These are phyloP conservation scores for Matsumurasca onukii DNA, from an alignment of 1,140 invertebrate genomes.

Conservation along the genomic window DNA sequence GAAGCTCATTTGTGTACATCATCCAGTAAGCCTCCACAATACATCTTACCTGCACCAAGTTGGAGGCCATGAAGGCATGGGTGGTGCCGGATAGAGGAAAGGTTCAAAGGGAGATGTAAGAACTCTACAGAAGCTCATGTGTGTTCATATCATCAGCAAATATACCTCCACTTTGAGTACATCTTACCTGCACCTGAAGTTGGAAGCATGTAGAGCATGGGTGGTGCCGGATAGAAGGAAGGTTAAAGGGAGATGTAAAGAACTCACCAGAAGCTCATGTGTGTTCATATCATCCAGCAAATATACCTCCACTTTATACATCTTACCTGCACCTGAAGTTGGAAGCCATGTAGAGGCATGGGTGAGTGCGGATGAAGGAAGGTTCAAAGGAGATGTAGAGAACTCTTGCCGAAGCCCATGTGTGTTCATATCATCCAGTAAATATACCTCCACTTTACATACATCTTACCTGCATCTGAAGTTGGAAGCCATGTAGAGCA, in stretches of 20 bases:
- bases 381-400: slow-evolving; percentile 85
- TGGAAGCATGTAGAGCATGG: slow-evolving; percentile 82
- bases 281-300: slow-evolving; percentile 77
- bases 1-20: slow-evolving; percentile 80
- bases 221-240: slow-evolving; percentile 75
- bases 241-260: slow-evolving; percentile 85
- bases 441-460: slow-evolving; percentile 43
- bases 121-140: slow-evolving; percentile 83
- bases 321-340: slow-evolving; percentile 79
- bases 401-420: slow-evolving; percentile 87
- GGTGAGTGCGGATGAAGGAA: slow-evolving; percentile 75
- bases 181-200: slow-evolving; percentile 73
- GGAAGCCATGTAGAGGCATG: slow-evolving; percentile 82
- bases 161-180: background rate
- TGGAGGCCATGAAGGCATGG: slow-evolving; percentile 80
- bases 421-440: slow-evolving; percentile 77
- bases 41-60: slow-evolving; percentile 74
- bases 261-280: slow-evolving; percentile 82
- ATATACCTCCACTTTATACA: background rate
- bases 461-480: slow-evolving; percentile 74
- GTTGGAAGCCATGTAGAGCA: slow-evolving; percentile 83
- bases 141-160: no score
- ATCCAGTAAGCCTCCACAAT: no score
- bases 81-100: slow-evolving; percentile 74
- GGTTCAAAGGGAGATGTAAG: slow-evolving; percentile 86